Evolutionary conservation across 2,888 invertebrate species (phyloP), one percentile per base, ranked within the genome.

Genomic region (Dorcus parallelipipedus): DNA sequence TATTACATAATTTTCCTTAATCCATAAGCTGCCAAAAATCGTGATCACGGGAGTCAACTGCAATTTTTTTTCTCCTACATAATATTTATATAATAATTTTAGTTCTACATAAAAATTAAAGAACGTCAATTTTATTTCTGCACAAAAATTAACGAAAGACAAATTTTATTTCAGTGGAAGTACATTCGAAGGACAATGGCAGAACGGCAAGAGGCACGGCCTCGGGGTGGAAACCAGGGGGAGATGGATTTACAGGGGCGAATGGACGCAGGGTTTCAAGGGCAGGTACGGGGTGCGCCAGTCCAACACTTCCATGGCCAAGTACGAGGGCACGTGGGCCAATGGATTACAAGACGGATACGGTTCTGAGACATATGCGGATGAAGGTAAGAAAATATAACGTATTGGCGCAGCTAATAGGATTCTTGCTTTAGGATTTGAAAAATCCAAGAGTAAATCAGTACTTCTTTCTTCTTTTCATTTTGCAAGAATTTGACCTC

Each of bases 191-290:
- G 99, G 99, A 61, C 97, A 98, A 81, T 99, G 99, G 99, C 97
- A 97, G 81, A 97, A 97, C 78, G 99, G 99, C 65, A 96, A 97
- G 80, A 86, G 98, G 54, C 98, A 99, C 78, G 99, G 98, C 8
- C 83, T 98, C 74, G 99, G 99, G 61, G 93, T 97, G 75, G 99
- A 99, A 81, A 92, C 93, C 63, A 88, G 98, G 64, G 97, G 97
- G 48, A 87, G 97, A 56, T 98, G 98, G 94, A 84, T 97, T 67
- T 99, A 99, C 83, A 87, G 95, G 64, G 97, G 97, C 63, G 97
- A 97, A 83, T 98, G 97, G 97, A 96, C 97, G 59, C 95, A 95
- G 78, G 99, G 98, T 47, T 95, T 93, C 83, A 98, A 98, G 80
- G 99, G 99, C 52, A 91, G 98, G 65, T 99, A 99, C 81, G 99